These are phyloP conservation scores for Oopsacas minuta DNA, from an alignment of 37 sponge, comb jelly and placozoan species.

Conservation along the genomic window DNA sequence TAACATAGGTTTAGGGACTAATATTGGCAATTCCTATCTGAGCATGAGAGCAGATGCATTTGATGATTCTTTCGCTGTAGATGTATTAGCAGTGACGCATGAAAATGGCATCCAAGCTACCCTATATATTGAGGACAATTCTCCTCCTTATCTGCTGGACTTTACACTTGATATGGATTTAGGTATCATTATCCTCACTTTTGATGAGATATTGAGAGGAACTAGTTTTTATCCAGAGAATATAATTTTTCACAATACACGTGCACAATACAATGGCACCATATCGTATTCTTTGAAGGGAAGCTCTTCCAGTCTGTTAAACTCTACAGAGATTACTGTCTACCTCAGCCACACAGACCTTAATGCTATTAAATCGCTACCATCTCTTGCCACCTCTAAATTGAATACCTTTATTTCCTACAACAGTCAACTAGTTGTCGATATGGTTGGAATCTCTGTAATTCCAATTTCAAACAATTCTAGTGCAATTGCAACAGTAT, in stretches of 20 bases:
- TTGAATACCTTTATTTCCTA: constrained; percentile 48
- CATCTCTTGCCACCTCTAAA: constrained; percentile 29
- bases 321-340: constrained; percentile 31
- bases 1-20: constrained; percentile 42
- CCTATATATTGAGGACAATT: constrained; percentile 35
- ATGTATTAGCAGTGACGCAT: constrained; percentile 22
- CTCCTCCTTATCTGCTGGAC: constrained; percentile 41
- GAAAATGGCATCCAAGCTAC: constrained; percentile 34
- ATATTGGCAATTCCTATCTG: constrained; percentile 29
- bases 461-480: constrained; percentile 22
- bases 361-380: constrained; percentile 46
- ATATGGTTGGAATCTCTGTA: constrained; percentile 59
- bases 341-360: constrained; percentile 36
- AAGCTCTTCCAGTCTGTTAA: constrained; percentile 29
- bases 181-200: constrained; percentile 40
- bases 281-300: constrained; percentile 34
- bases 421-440: constrained; percentile 25
- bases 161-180: constrained; percentile 48
- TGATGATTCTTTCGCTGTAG: constrained; percentile 47
- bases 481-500: background rate
- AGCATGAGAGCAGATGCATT: constrained; percentile 62
- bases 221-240: constrained; percentile 33
- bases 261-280: background rate
- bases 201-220: constrained; percentile 66
- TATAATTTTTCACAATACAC: constrained; percentile 34